These are phyloP conservation scores for Eptesicus fuscus DNA, from an alignment of 2,113 vertebrate species.

Conservation along the genomic window DNA sequence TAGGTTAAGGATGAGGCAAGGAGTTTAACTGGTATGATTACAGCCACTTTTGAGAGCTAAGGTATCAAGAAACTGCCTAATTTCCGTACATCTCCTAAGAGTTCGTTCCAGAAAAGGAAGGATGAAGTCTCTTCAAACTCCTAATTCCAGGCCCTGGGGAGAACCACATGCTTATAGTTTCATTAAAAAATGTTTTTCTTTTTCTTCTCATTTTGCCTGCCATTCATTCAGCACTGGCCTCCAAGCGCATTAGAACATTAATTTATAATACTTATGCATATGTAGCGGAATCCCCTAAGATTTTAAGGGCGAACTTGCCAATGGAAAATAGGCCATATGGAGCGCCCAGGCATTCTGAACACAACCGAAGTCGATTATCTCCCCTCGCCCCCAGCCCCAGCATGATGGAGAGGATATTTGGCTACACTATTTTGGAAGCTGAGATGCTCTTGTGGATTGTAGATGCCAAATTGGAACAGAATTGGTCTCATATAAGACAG, in stretches of 20 bases:
- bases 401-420: slow-evolving; percentile 44
- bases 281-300: slow-evolving; percentile 12
- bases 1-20: neutral
- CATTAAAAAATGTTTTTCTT: neutral
- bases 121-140: neutral
- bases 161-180: slow-evolving; percentile 1
- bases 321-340: slow-evolving; percentile 65
- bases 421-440: slow-evolving; percentile 55
- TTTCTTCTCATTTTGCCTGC: slow-evolving; percentile 19
- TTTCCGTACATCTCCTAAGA: neutral
- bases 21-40: neutral
- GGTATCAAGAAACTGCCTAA: neutral
- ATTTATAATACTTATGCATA: slow-evolving; percentile 54
- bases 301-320: slow-evolving; percentile 52
- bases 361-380: slow-evolving; percentile 19
- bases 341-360: neutral
- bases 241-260: slow-evolving; percentile 54
- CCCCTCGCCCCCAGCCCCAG: slow-evolving; percentile 39
- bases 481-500: neutral
- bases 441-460: slow-evolving; percentile 25
- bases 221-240: slow-evolving; percentile 20
- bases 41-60: neutral
- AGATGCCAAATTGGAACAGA: slow-evolving; percentile 52
- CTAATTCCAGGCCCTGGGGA: neutral
- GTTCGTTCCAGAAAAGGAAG: slow-evolving; percentile 7